phyloP scores from a whole-genome alignment of 2,113 vertebrate genomes.

The Nettapus auritus region DNA sequence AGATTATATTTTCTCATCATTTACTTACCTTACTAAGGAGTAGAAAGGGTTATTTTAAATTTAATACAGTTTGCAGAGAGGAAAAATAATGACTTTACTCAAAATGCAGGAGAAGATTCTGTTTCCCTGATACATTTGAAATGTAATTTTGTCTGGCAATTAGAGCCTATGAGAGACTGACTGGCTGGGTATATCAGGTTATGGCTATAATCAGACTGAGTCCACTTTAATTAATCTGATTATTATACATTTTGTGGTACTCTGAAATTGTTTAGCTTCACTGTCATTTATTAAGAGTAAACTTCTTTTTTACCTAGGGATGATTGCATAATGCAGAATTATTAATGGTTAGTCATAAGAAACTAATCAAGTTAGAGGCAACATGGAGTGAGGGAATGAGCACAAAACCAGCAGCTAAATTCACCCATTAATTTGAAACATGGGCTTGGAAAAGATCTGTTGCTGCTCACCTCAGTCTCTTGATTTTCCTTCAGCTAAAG shows the following conservation, averaged over 20 bases:
- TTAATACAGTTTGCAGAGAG: background rate
- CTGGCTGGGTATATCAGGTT: background rate
- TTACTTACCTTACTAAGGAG: background rate
- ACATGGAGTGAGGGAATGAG: conserved; percentile 28
- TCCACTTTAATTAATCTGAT: conserved; percentile 50
- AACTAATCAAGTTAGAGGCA: conserved; percentile 50
- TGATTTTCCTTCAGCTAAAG: conserved; percentile 1
- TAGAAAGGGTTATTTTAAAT: background rate
- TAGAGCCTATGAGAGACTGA: conserved; percentile 14
- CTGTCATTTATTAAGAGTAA: conserved; percentile 57
- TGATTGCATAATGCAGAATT: conserved; percentile 22
- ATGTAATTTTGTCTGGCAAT: conserved; percentile 31
- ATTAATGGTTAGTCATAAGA: conserved; percentile 47
- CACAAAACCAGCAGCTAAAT: background rate
- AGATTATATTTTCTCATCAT: background rate
- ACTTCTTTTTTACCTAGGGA: conserved; percentile 8
- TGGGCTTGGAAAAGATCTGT: conserved; percentile 2
- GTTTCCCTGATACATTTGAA: background rate
- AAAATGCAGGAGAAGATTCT: background rate
- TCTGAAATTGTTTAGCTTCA: conserved; percentile 20
- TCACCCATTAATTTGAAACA: conserved; percentile 27
- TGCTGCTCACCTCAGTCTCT: background rate
- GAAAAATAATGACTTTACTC: background rate
- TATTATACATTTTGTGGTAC: conserved; percentile 23
- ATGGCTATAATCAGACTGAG: conserved; percentile 10